Evolutionary conservation across 2,888 invertebrate genomes (phyloP), one percentile per base, ranked within the genome.

Genomic region (Cerastis leucographa): DNA sequence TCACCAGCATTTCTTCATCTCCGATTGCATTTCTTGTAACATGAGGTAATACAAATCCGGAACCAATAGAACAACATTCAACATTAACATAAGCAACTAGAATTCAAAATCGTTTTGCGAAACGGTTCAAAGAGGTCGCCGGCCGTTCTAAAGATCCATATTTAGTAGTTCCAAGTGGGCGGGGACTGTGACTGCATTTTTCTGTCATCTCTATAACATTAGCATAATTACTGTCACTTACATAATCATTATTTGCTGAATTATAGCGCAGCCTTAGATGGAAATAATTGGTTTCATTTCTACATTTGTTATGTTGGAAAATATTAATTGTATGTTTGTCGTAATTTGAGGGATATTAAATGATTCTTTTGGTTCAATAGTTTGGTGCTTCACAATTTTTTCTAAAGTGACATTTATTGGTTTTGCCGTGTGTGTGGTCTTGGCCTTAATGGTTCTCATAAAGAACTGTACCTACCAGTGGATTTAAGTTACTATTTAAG

Each of bases 161-260:
- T 85, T 76, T 74, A 73, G 72, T 79, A 25, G 67, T 25, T 9
- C 19, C 22, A 71, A 65, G 86, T 86, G 75, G 87, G 86, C 46
- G 73, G 69, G 12, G 14, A 25, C 49, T 61, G 70, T 79, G 76
- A 73, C 76, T 84, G 70, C 70, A 64, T 85, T 83, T 76, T 86
- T 79, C 56, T 86, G 84, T 87, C 84, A 84, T 85, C 61, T 85
- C 29, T 42, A 29, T n/a, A 65, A 7, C 35, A 85, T 86, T 86
- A 76, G 62, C 84, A 84, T 87, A 85, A 86, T 86, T 87, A 76
- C 73, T 40, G 67, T n/a, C 44, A 14, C 44, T 86, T 83, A 73
- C 56, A 73, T 78, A 84, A 85, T 73, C 8, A 78, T 82, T 75
- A 74, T 68, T 66, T 67, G 66, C 49, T 78, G 74, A 82, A 78